Base-by-base conservation (phyloP, 2,888 invertebrate genomes). In the Polyommatus icarus region DNA sequence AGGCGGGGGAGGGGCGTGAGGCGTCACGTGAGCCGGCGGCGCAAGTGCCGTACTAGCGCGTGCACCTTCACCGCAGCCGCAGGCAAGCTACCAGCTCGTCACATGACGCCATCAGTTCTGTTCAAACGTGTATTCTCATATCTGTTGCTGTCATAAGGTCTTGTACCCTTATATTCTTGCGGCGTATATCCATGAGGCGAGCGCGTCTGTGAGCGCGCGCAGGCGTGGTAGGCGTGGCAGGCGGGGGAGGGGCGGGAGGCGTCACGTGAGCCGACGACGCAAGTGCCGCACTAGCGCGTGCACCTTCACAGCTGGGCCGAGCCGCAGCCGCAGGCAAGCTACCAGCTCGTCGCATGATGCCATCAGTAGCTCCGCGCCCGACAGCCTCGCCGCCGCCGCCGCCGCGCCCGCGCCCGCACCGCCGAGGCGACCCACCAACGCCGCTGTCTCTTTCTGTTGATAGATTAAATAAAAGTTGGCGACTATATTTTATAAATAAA, bases 231-330 rank as follows among this genome's bases (percentile, higher is more conserved):
- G 50, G 78, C 20, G 79, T 77, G 79, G 54, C 18, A 54, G 18
- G 18, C 54, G 54, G 54, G 76, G 77, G 79, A 80, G 77, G 79
- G 73, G 76, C 75, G 76, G 50, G 76, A 76, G 71, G 78, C 76
- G 80, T 79, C 83, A 80, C 76, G 83, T 79, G 76, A 81, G 80
- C 80, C 77, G 78, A 78, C 85, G 75, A 32, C 92, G 87, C 81
- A 92, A 86, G 78, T 88, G 88, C 0, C 89, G 85, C 78, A 91
- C 87, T 50, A 88, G 88, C 76, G 89, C 87, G 88, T 92, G 90
- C 57, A 98, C 94, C 88, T 98, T 98, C 81, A 98, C 95, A 67
- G 98, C 97, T 67, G 98, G 98, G 8, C 98, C 98, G 79, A 98
- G 94, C 87, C 97, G 97, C 80, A 98, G 94, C 76, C 96, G 95